Percentiles rank a stretch among this genome's conserved stretches.
Conservation (phyloP, 2,113 vertebrate species). For the Ciconia boyciana region DNA sequence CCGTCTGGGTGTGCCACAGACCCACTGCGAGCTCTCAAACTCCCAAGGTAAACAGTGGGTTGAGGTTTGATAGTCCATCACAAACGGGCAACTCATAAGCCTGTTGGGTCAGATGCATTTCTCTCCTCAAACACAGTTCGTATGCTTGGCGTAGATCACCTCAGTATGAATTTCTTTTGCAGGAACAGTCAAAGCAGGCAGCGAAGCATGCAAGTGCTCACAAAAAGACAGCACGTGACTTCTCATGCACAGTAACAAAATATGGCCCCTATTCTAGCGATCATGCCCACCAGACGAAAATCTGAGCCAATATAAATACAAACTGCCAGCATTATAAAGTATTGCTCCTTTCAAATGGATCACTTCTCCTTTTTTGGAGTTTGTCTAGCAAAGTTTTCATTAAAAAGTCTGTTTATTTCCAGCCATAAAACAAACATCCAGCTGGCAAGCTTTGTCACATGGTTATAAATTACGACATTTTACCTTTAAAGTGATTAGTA, state of each 20-base stretch:
- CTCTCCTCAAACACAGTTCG: not conserved
- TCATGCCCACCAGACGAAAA: not conserved
- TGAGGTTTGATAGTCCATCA: not conserved
- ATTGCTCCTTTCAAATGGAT: not conserved
- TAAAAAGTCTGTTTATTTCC: not conserved
- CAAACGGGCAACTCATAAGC: not conserved
- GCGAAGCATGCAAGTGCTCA: not conserved
- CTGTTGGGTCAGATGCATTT: not conserved
- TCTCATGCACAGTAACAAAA: not conserved
- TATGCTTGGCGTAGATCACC: not conserved
- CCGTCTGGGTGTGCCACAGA: not conserved
- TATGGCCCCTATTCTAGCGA: not conserved
- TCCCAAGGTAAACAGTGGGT: not conserved
- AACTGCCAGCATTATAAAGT: not conserved
- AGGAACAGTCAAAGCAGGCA: not conserved
- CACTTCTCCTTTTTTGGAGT: not conserved
- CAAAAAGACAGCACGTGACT: not conserved
- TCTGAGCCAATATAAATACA: constrained; percentile 6
- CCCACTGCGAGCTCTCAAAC: not conserved
- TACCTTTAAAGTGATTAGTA: constrained; percentile 46
- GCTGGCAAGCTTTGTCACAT: not conserved
- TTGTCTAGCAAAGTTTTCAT: not conserved
- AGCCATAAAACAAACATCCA: not conserved
- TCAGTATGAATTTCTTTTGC: not conserved
- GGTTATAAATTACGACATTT: not conserved